Conservation (phyloP, 2,888 invertebrate genomes). For the Calameuta idolon region DNA sequence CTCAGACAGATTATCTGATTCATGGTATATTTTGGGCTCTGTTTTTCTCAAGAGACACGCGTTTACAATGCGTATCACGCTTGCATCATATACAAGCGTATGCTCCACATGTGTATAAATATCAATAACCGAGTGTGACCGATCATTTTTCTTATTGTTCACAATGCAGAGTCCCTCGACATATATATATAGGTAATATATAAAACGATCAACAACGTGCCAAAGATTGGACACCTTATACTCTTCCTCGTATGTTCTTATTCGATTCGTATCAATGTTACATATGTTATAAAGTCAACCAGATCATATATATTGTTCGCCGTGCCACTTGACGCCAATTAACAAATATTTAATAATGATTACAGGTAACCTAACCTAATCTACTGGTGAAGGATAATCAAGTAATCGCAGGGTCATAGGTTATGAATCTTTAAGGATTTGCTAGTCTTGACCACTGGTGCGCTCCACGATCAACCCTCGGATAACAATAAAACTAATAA, state of each 20-base stretch:
- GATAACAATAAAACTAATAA: background rate
- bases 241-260: background rate
- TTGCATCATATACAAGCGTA: background rate
- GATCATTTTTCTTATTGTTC: background rate
- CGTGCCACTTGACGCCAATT: background rate
- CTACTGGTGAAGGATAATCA: too few relatives aligned
- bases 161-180: background rate
- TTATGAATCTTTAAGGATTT: background rate
- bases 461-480: background rate
- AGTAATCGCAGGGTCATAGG: background rate
- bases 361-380: background rate
- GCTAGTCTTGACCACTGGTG: background rate
- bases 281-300: background rate
- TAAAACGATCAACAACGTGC: background rate
- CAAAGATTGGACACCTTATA: background rate
- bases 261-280: background rate
- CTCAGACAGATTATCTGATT: background rate
- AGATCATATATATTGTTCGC: background rate
- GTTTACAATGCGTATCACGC: background rate
- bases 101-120: background rate
- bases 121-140: background rate
- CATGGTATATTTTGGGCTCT: background rate
- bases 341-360: background rate
- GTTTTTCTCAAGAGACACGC: background rate
- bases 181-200: background rate